phyloP scores from a whole-genome alignment of 2,888 invertebrate species.

The Flexamia atlantica region DNA sequence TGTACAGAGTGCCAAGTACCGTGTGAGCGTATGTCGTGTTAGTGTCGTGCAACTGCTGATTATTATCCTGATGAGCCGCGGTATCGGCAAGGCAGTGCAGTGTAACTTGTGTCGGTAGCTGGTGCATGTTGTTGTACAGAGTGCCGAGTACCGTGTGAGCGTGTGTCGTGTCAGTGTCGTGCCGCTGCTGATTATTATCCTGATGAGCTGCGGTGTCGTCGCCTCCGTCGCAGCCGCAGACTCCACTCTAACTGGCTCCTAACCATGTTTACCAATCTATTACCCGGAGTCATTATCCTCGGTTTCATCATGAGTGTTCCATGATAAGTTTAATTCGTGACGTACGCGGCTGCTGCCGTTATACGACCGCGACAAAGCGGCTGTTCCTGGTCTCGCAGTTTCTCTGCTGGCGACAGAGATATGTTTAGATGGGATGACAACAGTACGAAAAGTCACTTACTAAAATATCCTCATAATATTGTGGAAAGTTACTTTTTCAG shows the following conservation, averaged over 20 bases:
- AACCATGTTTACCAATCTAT: slow-evolving; percentile 43
- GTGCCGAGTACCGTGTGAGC: not conserved
- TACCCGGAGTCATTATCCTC: slow-evolving; percentile 31
- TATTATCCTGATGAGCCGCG: not conserved
- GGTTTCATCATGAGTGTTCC: slow-evolving; percentile 19
- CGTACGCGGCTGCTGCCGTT: slow-evolving; percentile 1
- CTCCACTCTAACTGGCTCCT: slow-evolving; percentile 43
- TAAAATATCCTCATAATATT: no score
- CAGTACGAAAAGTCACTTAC: no score
- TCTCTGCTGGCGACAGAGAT: no score
- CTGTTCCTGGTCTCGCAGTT: slow-evolving; percentile 3
- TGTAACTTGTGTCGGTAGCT: not conserved
- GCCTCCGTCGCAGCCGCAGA: not conserved
- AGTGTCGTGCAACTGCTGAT: not conserved
- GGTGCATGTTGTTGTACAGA: no score
- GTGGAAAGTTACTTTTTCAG: no score
- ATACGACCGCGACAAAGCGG: not conserved
- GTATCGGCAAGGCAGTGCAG: not conserved
- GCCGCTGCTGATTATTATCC: not conserved
- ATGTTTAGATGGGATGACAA: no score
- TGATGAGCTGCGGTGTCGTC: slow-evolving; percentile 34
- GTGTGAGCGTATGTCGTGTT: not conserved
- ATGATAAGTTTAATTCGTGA: slow-evolving; percentile 41
- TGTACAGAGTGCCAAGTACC: not conserved
- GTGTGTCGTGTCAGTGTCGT: slow-evolving; percentile 6